Conservation (phyloP, 1,140 invertebrate genomes). For the Drosophila arawakana region DNA sequence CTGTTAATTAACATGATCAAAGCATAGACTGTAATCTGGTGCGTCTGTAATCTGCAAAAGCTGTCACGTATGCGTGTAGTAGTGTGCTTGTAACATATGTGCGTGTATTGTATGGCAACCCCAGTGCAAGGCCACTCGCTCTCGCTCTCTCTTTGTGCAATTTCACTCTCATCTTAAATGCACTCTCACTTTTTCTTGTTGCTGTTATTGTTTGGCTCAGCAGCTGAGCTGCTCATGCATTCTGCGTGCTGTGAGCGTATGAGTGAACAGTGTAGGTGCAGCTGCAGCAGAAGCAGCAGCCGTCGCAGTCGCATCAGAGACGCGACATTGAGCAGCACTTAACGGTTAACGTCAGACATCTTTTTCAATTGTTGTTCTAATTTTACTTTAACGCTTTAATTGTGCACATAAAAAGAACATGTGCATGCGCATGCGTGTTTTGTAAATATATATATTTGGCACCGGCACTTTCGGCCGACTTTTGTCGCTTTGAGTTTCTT, state of each 20-base stretch:
- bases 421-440: conserved; percentile 30
- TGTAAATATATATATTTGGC: conserved; percentile 30
- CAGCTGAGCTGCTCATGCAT: conserved; percentile 14
- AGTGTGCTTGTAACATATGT: background rate
- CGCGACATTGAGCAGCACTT: conserved; percentile 61
- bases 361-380: conserved; percentile 44
- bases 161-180: conserved; percentile 47
- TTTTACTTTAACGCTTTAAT: conserved; percentile 45
- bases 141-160: conserved; percentile 18
- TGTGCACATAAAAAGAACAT: conserved; percentile 29
- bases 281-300: conserved; percentile 25
- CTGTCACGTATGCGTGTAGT: background rate
- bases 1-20: conserved; percentile 16
- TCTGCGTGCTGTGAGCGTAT: background rate
- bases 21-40: background rate
- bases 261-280: conserved; percentile 23
- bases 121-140: conserved; percentile 23
- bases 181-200: conserved; percentile 40
- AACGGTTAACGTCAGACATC: conserved; percentile 58
- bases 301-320: conserved; percentile 3
- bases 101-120: conserved; percentile 1
- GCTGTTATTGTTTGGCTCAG: conserved; percentile 11
- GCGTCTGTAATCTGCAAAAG: background rate
- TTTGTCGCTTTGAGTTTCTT: conserved; percentile 44
- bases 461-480: conserved; percentile 68